Base-by-base conservation (phyloP, 2,113 vertebrate genomes). In the Takifugu bimaculatus region DNA sequence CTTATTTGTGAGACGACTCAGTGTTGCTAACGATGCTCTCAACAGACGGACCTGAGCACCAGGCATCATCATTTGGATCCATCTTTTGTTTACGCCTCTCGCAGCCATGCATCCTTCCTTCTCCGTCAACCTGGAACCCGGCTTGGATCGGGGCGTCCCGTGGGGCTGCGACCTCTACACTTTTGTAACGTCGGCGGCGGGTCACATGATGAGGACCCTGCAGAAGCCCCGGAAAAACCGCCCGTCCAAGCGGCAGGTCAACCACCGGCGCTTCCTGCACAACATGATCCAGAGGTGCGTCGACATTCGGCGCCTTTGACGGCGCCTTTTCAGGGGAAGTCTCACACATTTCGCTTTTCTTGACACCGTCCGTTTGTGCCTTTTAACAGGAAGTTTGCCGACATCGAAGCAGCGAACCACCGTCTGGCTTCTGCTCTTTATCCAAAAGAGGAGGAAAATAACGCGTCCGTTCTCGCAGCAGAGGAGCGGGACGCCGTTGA, bases 241-340 rank as follows among this genome's bases (percentile, higher is more conserved):
- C 0, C 91, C 91, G 0, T 90, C 91, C 55, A 93, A 93, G 67
- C 83, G 92, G 1, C 91, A 91, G 74, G 92, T 93, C 62, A 94
- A 93, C 83, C 92, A 93, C 59, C 91, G 92, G 0, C 85, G 92
- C 60, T 94, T 94, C 73, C 88, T 93, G 6, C 91, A 94, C 79
- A 94, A 93, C 86, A 93, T 93, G 88, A 93, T 93, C 32, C 91
- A 92, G 79, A 91, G 90, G 92, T 92, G 65, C 13, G 85, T 80
- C 35, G 11, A 1, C 35, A 39, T 6, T 47, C 1, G 2, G 20
- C 4, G 4, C n/a, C 14, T 45, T 45, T 45, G 14, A 20, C 20
- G 20, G 20, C 20, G 20, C 20, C 20, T 20, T 20, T 20, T 20
- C 20, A 15, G 44, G 14, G 14, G 14, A 14, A 45, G 3, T 15